These are phyloP conservation scores for Helicoverpa zea DNA, from an alignment of 1,140 invertebrate species.

Conservation along the genomic window DNA sequence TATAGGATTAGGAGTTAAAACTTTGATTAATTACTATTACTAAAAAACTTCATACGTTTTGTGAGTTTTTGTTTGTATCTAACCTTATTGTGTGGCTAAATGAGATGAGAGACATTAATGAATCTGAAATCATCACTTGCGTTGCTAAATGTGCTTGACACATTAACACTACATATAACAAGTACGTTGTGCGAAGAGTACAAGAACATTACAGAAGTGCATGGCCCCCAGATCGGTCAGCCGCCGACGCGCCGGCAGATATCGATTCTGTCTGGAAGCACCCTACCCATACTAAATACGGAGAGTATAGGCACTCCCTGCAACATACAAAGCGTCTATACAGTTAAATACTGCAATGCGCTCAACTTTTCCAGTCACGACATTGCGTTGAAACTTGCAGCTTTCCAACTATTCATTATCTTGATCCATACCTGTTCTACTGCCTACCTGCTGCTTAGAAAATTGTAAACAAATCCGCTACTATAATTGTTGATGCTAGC, in stretches of 20 bases:
- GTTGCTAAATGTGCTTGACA: neutral
- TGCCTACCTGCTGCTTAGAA: constrained; percentile 55
- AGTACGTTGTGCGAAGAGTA: neutral
- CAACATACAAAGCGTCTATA: constrained; percentile 53
- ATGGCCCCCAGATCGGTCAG: constrained; percentile 62
- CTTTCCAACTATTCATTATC: constrained; percentile 72
- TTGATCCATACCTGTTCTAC: constrained; percentile 54
- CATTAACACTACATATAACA: neutral
- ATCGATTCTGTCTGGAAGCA: constrained; percentile 82
- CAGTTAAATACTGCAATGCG: constrained; percentile 63
- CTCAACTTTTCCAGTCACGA: constrained; percentile 71
- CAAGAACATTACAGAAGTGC: constrained; percentile 54
- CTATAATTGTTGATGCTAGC: constrained; percentile 37
- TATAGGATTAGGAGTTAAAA: too few relatives aligned
- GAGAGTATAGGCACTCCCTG: constrained; percentile 60
- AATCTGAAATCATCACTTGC: neutral
- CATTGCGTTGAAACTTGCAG: constrained; percentile 65
- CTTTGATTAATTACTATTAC: neutral
- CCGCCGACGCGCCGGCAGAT: constrained; percentile 63
- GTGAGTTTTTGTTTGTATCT: neutral
- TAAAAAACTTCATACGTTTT: neutral
- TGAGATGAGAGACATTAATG: neutral
- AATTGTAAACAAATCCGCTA: constrained; percentile 40
- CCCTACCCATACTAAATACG: constrained; percentile 66
- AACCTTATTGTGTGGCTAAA: constrained; percentile 4